A percentile compares a stretch with the other conserved stretches of the same genome.
phyloP scores from a whole-genome alignment of 2,888 invertebrate genomes.

The Drosophila suboccidentalis region DNA sequence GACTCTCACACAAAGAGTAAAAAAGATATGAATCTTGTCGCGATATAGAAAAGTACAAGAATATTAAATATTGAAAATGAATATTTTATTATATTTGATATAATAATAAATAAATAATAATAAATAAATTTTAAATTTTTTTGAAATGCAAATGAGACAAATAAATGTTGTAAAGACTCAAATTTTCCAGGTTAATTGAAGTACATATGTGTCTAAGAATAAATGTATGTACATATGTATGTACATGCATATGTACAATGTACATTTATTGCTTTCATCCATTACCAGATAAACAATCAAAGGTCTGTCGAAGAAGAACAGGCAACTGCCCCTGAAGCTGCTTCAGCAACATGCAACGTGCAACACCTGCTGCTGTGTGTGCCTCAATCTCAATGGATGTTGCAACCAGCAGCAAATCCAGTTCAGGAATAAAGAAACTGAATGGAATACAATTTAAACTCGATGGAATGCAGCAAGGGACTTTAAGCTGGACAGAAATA shows the following conservation, averaged over 20 bases:
- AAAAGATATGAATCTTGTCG: too few relatives aligned
- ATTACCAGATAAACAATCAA: constrained; percentile 16
- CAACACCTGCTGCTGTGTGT: constrained; percentile 45
- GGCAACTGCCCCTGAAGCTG: too few relatives aligned
- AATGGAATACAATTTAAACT: not conserved
- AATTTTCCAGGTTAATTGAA: too few relatives aligned
- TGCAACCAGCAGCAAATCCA: constrained; percentile 6
- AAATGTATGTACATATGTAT: not conserved
- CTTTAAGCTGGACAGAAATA: constrained; percentile 3
- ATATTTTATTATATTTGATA: too few relatives aligned
- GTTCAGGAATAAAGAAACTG: constrained; percentile 6
- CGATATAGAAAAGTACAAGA: too few relatives aligned
- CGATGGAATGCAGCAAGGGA: constrained; percentile 1
- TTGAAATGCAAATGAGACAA: too few relatives aligned
- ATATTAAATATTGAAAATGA: too few relatives aligned
- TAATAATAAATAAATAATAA: too few relatives aligned
- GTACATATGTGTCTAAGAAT: too few relatives aligned
- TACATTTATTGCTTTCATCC: not conserved
- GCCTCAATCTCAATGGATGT: constrained; percentile 12
- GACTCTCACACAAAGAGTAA: too few relatives aligned
- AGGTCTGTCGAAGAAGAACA: not conserved
- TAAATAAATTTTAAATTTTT: too few relatives aligned
- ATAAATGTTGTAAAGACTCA: too few relatives aligned
- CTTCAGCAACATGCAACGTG: constrained; percentile 5
- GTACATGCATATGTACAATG: not conserved